A percentile compares a stretch with the other conserved stretches of the same genome.
Conservation (phyloP, 2,797 vertebrate species). For the Lagodon rhomboides region DNA sequence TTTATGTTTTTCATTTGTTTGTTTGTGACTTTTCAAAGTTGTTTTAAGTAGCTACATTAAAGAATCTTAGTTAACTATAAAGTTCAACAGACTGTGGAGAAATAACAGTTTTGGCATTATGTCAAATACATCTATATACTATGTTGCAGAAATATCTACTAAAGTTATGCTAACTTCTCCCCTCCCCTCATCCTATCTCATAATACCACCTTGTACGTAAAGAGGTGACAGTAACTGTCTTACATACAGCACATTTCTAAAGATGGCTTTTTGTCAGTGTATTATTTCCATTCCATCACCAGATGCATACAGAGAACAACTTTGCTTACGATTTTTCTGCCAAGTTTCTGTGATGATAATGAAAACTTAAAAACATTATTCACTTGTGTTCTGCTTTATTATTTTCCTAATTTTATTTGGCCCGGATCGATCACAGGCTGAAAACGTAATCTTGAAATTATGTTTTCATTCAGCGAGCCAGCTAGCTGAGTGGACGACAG, state of each 20-base stretch:
- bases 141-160: too few species aligned
- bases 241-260: too few species aligned
- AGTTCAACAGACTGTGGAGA: too few species aligned
- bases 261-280: neutral
- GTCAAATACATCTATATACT: too few species aligned
- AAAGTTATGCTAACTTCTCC: too few species aligned
- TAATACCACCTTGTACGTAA: too few species aligned
- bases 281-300: neutral
- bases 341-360: slow-evolving; percentile 10
- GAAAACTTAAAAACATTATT: slow-evolving; percentile 1
- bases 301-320: neutral
- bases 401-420: slow-evolving; percentile 14
- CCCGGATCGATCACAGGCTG: slow-evolving; percentile 9
- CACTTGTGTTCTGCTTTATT: neutral
- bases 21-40: slow-evolving; percentile 2
- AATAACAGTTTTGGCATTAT: too few species aligned
- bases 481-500: slow-evolving; percentile 11
- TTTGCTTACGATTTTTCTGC: neutral
- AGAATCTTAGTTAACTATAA: too few species aligned
- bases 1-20: slow-evolving; percentile 8
- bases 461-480: neutral
- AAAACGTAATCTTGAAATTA: slow-evolving; percentile 9
- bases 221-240: too few species aligned
- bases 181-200: too few species aligned
- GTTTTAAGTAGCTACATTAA: too few species aligned